Base-by-base conservation (phyloP, 2,888 invertebrate genomes). In the Cataglyphis albicans region DNA sequence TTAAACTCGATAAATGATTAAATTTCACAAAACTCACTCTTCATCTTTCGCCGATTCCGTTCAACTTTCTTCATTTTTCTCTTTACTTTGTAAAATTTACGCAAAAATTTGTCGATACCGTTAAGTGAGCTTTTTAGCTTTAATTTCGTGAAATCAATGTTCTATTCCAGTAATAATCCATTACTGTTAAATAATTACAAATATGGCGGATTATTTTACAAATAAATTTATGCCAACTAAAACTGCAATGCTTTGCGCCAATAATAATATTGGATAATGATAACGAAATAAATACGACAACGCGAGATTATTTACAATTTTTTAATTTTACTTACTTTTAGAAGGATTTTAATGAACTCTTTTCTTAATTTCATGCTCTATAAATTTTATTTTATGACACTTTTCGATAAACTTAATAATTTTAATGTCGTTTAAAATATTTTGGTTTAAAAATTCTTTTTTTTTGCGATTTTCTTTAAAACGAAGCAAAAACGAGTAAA, bases 51-150 rank as follows among this genome's bases (percentile, higher is more conserved):
- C 52, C 35, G 18, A 64, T 48, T 10, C 21, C 18, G 52, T 65
- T 52, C 55, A 55, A 67, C 55, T 67, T 76, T 25, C n/a, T 65
- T 65, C 55, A 76, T 67, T 67, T 67, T 76, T 76, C 67, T 76
- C 67, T 38, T 52, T 67, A 76, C 67, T 76, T 67, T 76, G n/a
- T 38, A 67, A 67, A 76, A 67, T 0, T n/a, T 38, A 38, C 29
- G 21, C 38, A 76, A 75, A 76, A 76, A 3, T 67, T 38, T 55
- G 55, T 55, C 76, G 76, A 76, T 67, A 76, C 9, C 29, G 67
- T 67, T 61, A 48, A 67, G 38, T 38, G 38, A 32, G 7, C 38
- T 44, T 44, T 44, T 67, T 38, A 52, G 55, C 38, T 38, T 65
- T 76, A 9, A 25, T 25, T 55, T 0, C 29, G 52, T 55, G 25